Evolutionary conservation across 2,113 vertebrate species (phyloP), one percentile per base, ranked within the genome.

Genomic region (Strigops habroptila): DNA sequence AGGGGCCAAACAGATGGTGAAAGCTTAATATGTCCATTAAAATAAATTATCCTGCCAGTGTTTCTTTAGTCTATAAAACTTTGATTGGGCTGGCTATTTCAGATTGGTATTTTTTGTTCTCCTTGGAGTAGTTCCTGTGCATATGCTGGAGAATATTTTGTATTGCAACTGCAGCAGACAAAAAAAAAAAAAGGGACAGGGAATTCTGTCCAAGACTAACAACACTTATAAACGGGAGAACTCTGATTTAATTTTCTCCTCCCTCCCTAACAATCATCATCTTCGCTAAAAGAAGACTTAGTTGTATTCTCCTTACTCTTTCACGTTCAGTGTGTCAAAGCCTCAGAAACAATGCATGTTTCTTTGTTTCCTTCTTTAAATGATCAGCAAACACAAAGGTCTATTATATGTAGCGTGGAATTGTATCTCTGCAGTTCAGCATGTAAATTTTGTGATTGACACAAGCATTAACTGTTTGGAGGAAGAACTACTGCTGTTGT

Each of bases 1-100:
- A 96, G 90, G 83, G 91, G 91, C 75, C 91, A 83, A 97, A 90
- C 98, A 98, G 98, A 98, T 98, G 97, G 97, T 69, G 74, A 96
- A 59, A 82, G 81, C 91, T 96, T 96, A 95, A 96, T 95, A 96
- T 94, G 95, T 84, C 97, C 68, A 44, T 91, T 87, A 97, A 94
- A 97, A 95, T 79, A 67, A 81, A 96, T 90, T 79, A 83, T 64
- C 70, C 82, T 86, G 94, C 92, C 89, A 78, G 65, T 35, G 52
- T 88, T 84, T 77, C 51, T 44, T 71, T 82, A 88, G 53, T 85
- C 91, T 82, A 28, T 27, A 73, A 95, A 95, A 93, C 83, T 95
- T 88, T 69, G 74, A 94, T 83, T 88, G 83, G 41, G 17, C 82
- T 90, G 82, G 71, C 68, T 90, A 86, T 90, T 95, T 93, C 86